A percentile compares a stretch with the other conserved stretches of the same genome.
These are phyloP conservation scores for Tenthredo livida DNA, from an alignment of 2,888 invertebrate genomes.

Conservation along the genomic window DNA sequence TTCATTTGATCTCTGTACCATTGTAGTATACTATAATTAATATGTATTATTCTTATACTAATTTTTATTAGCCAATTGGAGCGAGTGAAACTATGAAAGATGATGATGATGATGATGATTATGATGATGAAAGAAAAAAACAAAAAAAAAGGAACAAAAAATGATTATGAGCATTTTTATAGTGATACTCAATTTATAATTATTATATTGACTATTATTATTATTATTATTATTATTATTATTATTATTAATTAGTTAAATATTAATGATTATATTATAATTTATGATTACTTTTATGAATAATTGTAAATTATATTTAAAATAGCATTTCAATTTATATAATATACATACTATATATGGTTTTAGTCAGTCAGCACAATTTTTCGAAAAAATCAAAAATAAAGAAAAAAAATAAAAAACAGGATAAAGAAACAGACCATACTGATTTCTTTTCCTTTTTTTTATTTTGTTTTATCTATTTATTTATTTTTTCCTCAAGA, in stretches of 20 bases:
- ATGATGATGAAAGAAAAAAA: constrained; percentile 7
- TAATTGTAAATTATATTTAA: constrained; percentile 51
- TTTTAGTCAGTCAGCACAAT: constrained; percentile 49
- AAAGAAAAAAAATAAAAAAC: not conserved
- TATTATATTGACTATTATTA: constrained; percentile 58
- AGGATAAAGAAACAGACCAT: not conserved
- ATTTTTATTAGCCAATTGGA: constrained; percentile 73
- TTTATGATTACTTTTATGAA: constrained; percentile 61
- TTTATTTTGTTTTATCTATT: no score
- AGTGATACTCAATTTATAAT: constrained; percentile 67
- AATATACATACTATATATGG: constrained; percentile 52
- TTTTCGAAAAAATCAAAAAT: constrained; percentile 20
- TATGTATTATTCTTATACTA: constrained; percentile 72
- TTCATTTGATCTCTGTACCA: constrained; percentile 75
- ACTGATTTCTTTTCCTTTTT: not conserved
- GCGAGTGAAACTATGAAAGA: constrained; percentile 49
- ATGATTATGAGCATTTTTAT: constrained; percentile 62
- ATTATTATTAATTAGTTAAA: constrained; percentile 44
- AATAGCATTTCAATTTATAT: constrained; percentile 56
- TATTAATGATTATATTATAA: constrained; percentile 54
- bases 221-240: constrained; percentile 59
- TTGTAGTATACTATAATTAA: constrained; percentile 70
- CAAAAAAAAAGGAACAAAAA: constrained; percentile 54
- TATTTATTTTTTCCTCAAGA: constrained; percentile 2
- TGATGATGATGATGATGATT: constrained; percentile 5